phyloP scores from a whole-genome alignment of 2,113 vertebrate species.

The Crotalus tigris region DNA sequence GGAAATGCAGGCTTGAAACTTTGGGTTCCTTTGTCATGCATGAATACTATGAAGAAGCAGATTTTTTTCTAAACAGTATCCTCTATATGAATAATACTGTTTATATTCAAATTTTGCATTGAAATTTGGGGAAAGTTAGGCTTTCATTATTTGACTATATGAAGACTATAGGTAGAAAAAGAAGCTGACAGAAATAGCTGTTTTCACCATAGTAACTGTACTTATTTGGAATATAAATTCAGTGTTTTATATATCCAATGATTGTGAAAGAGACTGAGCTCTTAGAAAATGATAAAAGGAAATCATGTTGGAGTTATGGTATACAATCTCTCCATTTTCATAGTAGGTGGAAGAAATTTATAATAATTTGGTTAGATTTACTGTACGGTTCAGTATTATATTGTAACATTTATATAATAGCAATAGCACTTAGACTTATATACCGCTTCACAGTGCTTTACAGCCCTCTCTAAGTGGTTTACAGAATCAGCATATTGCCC shows the following conservation, averaged over 20 bases:
- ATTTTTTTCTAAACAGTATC: neutral
- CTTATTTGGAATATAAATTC: conserved; percentile 21
- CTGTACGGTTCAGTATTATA: conserved; percentile 28
- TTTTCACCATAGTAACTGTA: neutral
- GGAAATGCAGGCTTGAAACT: neutral
- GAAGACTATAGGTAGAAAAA: neutral
- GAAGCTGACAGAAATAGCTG: neutral
- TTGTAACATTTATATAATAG: neutral
- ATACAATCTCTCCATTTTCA: conserved; percentile 2
- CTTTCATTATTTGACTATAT: neutral
- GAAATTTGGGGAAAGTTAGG: neutral
- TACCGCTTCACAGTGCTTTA: no score
- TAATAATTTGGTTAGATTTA: conserved; percentile 29
- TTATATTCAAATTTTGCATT: neutral
- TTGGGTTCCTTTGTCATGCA: neutral
- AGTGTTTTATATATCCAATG: neutral
- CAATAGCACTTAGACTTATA: no score
- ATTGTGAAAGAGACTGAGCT: conserved; percentile 3
- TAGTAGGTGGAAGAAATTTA: neutral
- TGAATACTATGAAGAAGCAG: neutral
- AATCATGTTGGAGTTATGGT: conserved; percentile 15
- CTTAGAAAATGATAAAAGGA: conserved; percentile 5
- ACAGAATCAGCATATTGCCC: no score
- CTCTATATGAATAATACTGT: neutral
- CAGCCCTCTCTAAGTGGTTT: no score